Conservation (phyloP, 1,140 invertebrate species). For the Leptinotarsa defecta region DNA sequence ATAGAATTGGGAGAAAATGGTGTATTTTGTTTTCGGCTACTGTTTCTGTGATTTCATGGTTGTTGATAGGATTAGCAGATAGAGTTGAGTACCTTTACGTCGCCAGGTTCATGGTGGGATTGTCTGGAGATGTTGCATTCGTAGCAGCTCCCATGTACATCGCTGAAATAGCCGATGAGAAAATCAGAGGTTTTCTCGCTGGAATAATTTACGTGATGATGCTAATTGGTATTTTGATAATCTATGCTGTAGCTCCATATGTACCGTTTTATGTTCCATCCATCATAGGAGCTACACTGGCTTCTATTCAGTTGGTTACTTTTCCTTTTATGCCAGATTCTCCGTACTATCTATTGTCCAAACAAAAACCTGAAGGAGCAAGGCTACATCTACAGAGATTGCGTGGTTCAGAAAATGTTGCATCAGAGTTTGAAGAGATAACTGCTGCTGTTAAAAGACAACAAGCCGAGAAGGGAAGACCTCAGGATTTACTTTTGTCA, state of each 20-base stretch:
- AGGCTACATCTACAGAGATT: conserved; percentile 59
- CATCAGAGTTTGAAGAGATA: conserved; percentile 58
- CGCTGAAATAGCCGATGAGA: conserved; percentile 51
- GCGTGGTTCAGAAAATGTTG: conserved; percentile 56
- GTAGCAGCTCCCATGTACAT: conserved; percentile 53
- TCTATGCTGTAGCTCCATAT: conserved; percentile 44
- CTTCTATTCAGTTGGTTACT: conserved; percentile 32
- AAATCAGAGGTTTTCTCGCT: conserved; percentile 47
- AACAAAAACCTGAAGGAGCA: conserved; percentile 57
- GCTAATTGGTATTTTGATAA: conserved; percentile 46
- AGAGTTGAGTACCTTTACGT: conserved; percentile 58
- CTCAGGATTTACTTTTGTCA: conserved; percentile 41
- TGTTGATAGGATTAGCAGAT: conserved; percentile 59
- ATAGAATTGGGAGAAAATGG: conserved; percentile 67
- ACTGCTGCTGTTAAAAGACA: conserved; percentile 42
- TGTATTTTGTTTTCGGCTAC: conserved; percentile 62
- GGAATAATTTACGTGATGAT: conserved; percentile 49
- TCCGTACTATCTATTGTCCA: conserved; percentile 38
- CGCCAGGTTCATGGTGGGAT: conserved; percentile 55
- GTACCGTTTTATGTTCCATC: conserved; percentile 39
- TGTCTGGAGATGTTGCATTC: conserved; percentile 48
- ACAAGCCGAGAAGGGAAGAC: conserved; percentile 40
- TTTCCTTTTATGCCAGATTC: conserved; percentile 45
- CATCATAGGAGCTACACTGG: conserved; percentile 42
- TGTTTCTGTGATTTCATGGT: conserved; percentile 68